Percentiles rank a stretch among this genome's conserved stretches.
These are phyloP conservation scores for Drosophila tristis DNA, from an alignment of 1,140 invertebrate species.

Conservation along the genomic window DNA sequence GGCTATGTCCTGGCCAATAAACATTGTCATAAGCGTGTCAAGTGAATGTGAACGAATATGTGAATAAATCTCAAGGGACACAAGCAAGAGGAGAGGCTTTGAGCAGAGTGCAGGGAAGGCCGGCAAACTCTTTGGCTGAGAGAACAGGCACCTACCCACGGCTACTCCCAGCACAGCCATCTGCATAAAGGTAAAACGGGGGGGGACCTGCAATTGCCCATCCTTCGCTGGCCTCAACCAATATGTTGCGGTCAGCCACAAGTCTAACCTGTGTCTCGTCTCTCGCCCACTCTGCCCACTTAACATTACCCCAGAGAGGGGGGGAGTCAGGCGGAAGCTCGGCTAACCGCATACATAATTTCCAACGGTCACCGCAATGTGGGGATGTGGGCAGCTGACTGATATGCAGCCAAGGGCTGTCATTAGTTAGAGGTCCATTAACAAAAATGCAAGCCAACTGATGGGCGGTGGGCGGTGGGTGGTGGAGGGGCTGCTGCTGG, in stretches of 20 bases:
- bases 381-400: conserved; percentile 23
- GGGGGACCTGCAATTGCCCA: background rate
- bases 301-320: conserved; percentile 19
- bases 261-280: conserved; percentile 17
- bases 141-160: background rate
- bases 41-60: conserved; percentile 1
- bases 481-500: background rate
- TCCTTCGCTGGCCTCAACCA: conserved; percentile 22
- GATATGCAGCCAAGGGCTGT: conserved; percentile 59
- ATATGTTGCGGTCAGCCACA: conserved; percentile 41
- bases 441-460: conserved; percentile 59
- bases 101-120: background rate
- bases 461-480: background rate
- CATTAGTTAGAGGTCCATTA: conserved; percentile 72
- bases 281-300: conserved; percentile 3
- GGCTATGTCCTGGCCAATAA: conserved; percentile 75
- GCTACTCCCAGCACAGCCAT: too few species aligned
- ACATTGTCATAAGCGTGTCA: conserved; percentile 70
- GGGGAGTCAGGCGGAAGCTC: background rate
- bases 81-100: background rate
- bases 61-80: conserved; percentile 4
- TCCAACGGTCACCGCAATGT: conserved; percentile 45
- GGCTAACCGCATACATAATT: conserved; percentile 53
- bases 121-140: background rate
- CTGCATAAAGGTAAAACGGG: too few species aligned